These are phyloP conservation scores for Oreonectes daqikongensis DNA, from an alignment of 2,797 vertebrate genomes.

Conservation along the genomic window DNA sequence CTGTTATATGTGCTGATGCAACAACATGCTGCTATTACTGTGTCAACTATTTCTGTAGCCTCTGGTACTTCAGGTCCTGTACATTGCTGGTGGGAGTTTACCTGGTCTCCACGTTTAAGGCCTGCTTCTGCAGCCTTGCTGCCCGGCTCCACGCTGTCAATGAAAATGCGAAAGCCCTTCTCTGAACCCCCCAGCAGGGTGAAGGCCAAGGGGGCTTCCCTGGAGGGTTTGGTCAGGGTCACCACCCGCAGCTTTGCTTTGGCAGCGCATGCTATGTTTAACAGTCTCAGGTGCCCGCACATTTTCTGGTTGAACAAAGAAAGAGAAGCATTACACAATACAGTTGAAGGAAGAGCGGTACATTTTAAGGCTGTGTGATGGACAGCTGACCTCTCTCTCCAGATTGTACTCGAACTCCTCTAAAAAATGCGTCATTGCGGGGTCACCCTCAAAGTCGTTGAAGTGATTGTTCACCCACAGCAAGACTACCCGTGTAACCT, in stretches of 20 bases:
- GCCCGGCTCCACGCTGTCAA: conserved; percentile 92
- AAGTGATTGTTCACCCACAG: conserved; percentile 99
- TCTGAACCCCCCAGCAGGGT: conserved; percentile 93
- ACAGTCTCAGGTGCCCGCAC: conserved; percentile 96
- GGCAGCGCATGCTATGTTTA: conserved; percentile 98
- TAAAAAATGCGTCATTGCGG: conserved; percentile 94
- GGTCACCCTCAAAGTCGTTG: conserved; percentile 98
- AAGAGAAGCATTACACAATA: not conserved
- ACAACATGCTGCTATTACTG: conserved; percentile 20
- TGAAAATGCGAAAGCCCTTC: conserved; percentile 95
- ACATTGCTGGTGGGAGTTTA: conserved; percentile 52
- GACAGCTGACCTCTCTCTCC: conserved; percentile 89
- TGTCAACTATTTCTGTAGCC: conserved; percentile 19
- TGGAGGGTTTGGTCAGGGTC: conserved; percentile 94
- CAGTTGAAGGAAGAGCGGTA: too few relatives aligned
- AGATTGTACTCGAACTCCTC: conserved; percentile 99
- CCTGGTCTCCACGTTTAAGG: conserved; percentile 97
- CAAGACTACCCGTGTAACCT: conserved; percentile 99
- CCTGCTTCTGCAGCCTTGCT: conserved; percentile 95
- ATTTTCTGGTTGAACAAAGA: conserved; percentile 85
- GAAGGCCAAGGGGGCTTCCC: conserved; percentile 94
- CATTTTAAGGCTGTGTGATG: not conserved
- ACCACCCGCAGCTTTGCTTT: conserved; percentile 95
- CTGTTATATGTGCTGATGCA: not conserved
- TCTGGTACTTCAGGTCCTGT: not conserved